These are phyloP conservation scores for Netelia melanura DNA, from an alignment of 2,888 invertebrate genomes.

Conservation along the genomic window DNA sequence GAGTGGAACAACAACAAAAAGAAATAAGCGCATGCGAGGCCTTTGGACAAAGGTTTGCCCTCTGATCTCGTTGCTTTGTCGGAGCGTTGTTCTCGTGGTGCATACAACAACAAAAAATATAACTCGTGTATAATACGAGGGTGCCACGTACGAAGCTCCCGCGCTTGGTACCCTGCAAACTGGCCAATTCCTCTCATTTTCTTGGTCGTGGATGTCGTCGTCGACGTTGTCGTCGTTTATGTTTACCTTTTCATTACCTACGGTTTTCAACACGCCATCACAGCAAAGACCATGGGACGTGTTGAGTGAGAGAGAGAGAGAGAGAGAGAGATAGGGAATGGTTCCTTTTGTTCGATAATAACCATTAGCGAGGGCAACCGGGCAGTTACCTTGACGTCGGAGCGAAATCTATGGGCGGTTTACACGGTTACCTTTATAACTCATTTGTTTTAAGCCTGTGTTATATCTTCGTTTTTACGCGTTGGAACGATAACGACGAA, in stretches of 20 bases:
- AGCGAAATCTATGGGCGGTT: background rate
- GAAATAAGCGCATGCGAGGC: slow-evolving; percentile 40
- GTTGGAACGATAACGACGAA: background rate
- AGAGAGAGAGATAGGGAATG: slow-evolving; percentile 3
- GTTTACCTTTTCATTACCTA: slow-evolving; percentile 66
- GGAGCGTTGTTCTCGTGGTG: slow-evolving; percentile 35
- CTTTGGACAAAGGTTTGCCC: slow-evolving; percentile 56
- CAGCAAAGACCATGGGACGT: slow-evolving; percentile 27
- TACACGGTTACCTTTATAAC: slow-evolving; percentile 6
- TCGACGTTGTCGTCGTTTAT: slow-evolving; percentile 48
- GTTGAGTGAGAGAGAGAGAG: slow-evolving; percentile 26
- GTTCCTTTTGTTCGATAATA: slow-evolving; percentile 69
- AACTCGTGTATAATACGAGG: slow-evolving; percentile 32
- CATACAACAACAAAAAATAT: slow-evolving; percentile 41
- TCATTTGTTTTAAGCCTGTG: slow-evolving; percentile 25
- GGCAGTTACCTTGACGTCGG: slow-evolving; percentile 48
- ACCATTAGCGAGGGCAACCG: slow-evolving; percentile 42
- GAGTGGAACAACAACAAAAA: slow-evolving; percentile 11
- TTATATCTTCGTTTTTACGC: slow-evolving; percentile 18
- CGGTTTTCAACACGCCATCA: slow-evolving; percentile 62
- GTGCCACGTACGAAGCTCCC: slow-evolving; percentile 40
- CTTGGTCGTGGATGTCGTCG: slow-evolving; percentile 27
- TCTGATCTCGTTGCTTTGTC: slow-evolving; percentile 63
- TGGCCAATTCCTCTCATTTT: slow-evolving; percentile 24
- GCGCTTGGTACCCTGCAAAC: slow-evolving; percentile 20